A percentile compares a stretch with the other conserved stretches of the same genome.
Evolutionary conservation across 2,797 vertebrate species (phyloP).

Genomic region (Catharus ustulatus): DNA sequence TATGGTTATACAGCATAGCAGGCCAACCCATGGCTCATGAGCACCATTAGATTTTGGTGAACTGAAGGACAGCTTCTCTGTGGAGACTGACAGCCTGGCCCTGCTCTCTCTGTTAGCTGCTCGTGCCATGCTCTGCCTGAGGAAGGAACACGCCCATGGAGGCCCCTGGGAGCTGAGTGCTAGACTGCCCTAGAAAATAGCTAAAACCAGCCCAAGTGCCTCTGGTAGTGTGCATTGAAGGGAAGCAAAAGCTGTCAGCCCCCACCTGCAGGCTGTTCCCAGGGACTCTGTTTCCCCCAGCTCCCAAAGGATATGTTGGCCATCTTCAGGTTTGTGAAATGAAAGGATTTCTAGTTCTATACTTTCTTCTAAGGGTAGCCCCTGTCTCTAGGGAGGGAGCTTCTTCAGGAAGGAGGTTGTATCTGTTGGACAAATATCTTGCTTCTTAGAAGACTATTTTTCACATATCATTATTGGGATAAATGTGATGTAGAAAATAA

Average conservation of each 20-base stretch:
- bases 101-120: neutral
- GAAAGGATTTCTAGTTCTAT: neutral
- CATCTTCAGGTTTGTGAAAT: neutral
- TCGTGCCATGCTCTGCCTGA: neutral
- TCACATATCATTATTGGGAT: neutral
- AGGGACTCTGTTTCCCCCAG: neutral
- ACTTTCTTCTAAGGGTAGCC: neutral
- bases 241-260: neutral
- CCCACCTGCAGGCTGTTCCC: neutral
- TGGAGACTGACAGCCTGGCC: neutral
- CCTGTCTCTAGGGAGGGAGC: neutral
- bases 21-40: accelerated
- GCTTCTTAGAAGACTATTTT: neutral
- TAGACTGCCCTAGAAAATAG: neutral
- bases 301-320: neutral
- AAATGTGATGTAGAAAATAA: neutral
- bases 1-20: neutral
- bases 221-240: neutral
- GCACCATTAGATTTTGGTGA: neutral
- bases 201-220: neutral
- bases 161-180: neutral
- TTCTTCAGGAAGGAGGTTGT: neutral
- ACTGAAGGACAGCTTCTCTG: neutral
- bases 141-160: neutral
- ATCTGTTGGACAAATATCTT: neutral